Percentiles rank a stretch among this genome's conserved stretches.
These are phyloP conservation scores for Ispidina lecontei DNA, from an alignment of 2,797 vertebrate genomes.

Conservation along the genomic window DNA sequence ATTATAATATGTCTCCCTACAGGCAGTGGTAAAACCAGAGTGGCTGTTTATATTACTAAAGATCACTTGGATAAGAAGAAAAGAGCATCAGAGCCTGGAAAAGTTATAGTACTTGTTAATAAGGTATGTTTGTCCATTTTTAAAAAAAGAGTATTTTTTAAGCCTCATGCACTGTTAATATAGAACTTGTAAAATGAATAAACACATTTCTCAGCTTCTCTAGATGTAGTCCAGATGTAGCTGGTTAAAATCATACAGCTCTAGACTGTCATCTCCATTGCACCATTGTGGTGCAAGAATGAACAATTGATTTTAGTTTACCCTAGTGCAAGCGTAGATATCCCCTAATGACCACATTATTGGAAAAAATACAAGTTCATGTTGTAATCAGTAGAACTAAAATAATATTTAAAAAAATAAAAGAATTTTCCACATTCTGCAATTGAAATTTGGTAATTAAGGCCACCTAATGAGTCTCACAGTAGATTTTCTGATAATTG, in stretches of 20 bases:
- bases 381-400: neutral
- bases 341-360: neutral
- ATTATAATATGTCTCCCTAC: slow-evolving; percentile 96
- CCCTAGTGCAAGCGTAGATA: neutral
- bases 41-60: slow-evolving; percentile 92
- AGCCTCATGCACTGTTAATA: neutral
- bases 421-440: neutral
- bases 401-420: neutral
- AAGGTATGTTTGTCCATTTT: slow-evolving; percentile 82
- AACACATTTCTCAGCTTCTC: neutral
- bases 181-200: neutral
- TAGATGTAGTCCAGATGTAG: neutral
- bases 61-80: slow-evolving; percentile 89
- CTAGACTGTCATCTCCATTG: neutral
- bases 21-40: slow-evolving; percentile 96
- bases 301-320: neutral
- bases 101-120: slow-evolving; percentile 94
- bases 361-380: neutral
- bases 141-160: neutral
- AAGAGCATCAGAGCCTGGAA: slow-evolving; percentile 76
- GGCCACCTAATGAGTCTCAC: neutral
- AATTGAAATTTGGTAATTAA: neutral
- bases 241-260: neutral
- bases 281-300: neutral
- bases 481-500: neutral